A percentile compares a stretch with the other conserved stretches of the same genome.
Evolutionary conservation across 2,113 vertebrate genomes (phyloP).

Genomic region (Clarias batrachus): DNA sequence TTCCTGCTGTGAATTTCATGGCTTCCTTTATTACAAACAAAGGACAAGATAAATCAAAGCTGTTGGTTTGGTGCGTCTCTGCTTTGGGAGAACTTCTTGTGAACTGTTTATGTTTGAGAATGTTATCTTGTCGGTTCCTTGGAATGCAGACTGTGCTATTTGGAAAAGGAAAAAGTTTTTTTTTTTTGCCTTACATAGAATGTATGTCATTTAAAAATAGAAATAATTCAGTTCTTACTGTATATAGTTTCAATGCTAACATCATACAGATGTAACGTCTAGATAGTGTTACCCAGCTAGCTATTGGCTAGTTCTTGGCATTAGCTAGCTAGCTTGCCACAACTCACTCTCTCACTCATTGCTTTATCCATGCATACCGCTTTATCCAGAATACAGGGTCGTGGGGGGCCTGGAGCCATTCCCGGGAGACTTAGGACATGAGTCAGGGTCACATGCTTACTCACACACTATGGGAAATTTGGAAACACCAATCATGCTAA

Average conservation of each 20-base stretch:
- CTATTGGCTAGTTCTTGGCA: not conserved
- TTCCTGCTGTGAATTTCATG: conserved; percentile 1
- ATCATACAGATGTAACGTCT: not conserved
- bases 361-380: too few relatives aligned
- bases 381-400: too few relatives aligned
- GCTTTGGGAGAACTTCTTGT: not conserved
- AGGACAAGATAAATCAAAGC: not conserved
- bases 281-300: not conserved
- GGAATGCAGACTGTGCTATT: not conserved
- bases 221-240: not conserved
- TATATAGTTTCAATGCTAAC: too few relatives aligned
- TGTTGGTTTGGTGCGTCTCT: not conserved
- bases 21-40: not conserved
- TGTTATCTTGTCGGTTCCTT: not conserved
- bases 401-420: too few relatives aligned
- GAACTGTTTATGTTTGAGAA: not conserved
- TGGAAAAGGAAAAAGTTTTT: not conserved
- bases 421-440: too few relatives aligned
- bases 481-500: too few relatives aligned
- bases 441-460: too few relatives aligned
- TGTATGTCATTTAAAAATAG: not conserved
- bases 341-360: not conserved
- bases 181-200: not conserved
- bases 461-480: too few relatives aligned
- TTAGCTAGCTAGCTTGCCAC: not conserved